A percentile compares a stretch with the other conserved stretches of the same genome.
phyloP scores from a whole-genome alignment of 2,888 invertebrate species.

The Gryllus longicercus region DNA sequence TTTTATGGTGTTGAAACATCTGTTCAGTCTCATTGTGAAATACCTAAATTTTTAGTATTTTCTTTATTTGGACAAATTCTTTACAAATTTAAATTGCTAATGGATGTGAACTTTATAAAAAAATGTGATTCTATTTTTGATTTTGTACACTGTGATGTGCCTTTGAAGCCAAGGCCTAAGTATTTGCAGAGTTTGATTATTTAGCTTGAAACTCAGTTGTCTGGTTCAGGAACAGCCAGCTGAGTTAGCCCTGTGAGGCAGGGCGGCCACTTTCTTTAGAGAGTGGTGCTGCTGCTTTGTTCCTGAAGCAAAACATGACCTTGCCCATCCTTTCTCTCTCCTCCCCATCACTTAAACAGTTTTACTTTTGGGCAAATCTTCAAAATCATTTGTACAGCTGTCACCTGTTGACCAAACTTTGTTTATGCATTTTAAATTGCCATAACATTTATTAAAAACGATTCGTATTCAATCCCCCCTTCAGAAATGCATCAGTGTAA shows the following conservation, averaged over 20 bases:
- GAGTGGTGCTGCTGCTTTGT: constrained; percentile 24
- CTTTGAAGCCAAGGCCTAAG: constrained; percentile 30
- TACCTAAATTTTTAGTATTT: not conserved
- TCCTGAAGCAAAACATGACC: not conserved
- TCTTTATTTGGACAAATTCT: constrained; percentile 11
- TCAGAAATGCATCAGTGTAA: constrained; percentile 31
- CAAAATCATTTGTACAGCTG: constrained; percentile 12
- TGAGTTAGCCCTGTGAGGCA: constrained; percentile 3
- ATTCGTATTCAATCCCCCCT: constrained; percentile 20
- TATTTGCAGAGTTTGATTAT: constrained; percentile 27
- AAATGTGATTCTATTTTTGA: constrained; percentile 17
- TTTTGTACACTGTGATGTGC: constrained; percentile 30
- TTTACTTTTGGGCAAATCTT: not conserved
- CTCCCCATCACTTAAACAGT: not conserved
- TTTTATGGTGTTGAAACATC: constrained; percentile 7
- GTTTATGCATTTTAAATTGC: constrained; percentile 4
- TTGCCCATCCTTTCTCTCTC: not conserved
- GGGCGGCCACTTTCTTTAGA: constrained; percentile 19
- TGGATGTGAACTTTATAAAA: constrained; percentile 22
- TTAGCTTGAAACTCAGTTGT: constrained; percentile 25
- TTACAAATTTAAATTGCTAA: not conserved
- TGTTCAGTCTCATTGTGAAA: not conserved
- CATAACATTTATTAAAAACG: constrained; percentile 22
- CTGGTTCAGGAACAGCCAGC: constrained; percentile 17
- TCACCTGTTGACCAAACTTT: constrained; percentile 10